Conservation (phyloP, 2,797 vertebrate species). For the Anguilla megastoma region DNA sequence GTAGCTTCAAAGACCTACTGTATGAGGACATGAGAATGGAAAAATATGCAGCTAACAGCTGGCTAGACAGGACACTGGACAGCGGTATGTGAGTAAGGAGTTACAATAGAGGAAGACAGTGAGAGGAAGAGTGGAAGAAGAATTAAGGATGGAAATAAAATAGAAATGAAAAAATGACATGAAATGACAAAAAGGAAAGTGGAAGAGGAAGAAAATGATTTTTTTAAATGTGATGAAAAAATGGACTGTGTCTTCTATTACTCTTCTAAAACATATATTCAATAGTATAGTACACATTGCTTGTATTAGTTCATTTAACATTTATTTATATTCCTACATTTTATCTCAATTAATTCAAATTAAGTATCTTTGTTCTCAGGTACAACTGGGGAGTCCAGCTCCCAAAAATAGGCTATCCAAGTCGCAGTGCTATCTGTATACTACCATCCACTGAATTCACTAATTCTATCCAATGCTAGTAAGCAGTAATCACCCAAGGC, state of each 20-base stretch:
- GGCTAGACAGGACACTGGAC: not conserved
- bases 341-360: not conserved
- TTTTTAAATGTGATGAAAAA: too few relatives aligned
- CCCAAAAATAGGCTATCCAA: not conserved
- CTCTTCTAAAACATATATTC: not conserved
- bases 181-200: too few relatives aligned
- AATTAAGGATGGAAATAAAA: not conserved
- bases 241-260: not conserved
- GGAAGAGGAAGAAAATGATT: too few relatives aligned
- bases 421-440: not conserved
- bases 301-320: not conserved
- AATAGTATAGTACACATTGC: not conserved
- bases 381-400: not conserved
- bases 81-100: not conserved
- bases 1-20: not conserved
- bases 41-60: not conserved
- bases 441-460: not conserved
- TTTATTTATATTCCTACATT: not conserved
- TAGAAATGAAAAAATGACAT: not conserved
- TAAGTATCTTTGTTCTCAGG: not conserved
- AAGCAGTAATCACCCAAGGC: not conserved
- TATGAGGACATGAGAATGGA: not conserved
- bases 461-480: not conserved
- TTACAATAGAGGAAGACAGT: not conserved
- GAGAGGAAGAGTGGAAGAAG: not conserved